Evolutionary conservation across 2,888 invertebrate species (phyloP), one percentile per base, ranked within the genome.

Genomic region (Drosophila bunnanda): DNA sequence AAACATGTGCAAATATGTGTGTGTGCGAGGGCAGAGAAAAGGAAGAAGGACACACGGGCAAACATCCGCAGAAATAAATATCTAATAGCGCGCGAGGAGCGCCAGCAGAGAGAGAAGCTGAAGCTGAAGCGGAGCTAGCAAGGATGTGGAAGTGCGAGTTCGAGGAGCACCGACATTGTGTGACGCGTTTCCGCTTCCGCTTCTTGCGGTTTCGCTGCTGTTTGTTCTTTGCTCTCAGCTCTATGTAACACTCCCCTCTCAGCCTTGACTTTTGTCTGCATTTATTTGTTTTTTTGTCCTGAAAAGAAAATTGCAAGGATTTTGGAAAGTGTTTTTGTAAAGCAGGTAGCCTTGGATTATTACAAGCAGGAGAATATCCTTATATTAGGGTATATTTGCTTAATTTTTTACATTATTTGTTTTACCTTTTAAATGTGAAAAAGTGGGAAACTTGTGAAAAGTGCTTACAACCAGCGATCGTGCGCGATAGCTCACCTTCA

Each of bases 1-100:
- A 85, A 85, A 85, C 85, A 85, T 85, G 86, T 85, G 85, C 85
- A 86, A 85, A 85, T 85, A 84, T 84, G 68, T 78, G 71, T 76
- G 39, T 76, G 50, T 36, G 46, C 58, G 60, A 22, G 50, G 44
- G 41, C 52, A 46, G 38, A 62, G 64, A 43, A 36, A 60, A 44
- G 70, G 25, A 59, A 53, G 43, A 60, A 44, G 70, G 22, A 59
- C 59, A 76, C 57, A 52, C 57, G 71, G 73, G 70, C 70, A 76
- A 76, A 76, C 70, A 82, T 75, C 75, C 75, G 72, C 60, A 83
- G 73, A 82, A 81, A 84, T 81, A 85, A 81, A 82, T 82, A 82
- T 80, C 82, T 78, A 78, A 79, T 73, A 70, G 76, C 76, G 66
- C 61, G 54, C 39, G 17, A 44, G 34, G 53, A 54, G 12, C 20